phyloP scores from a whole-genome alignment of 2,113 vertebrate genomes.

The Glareola pratincola region DNA sequence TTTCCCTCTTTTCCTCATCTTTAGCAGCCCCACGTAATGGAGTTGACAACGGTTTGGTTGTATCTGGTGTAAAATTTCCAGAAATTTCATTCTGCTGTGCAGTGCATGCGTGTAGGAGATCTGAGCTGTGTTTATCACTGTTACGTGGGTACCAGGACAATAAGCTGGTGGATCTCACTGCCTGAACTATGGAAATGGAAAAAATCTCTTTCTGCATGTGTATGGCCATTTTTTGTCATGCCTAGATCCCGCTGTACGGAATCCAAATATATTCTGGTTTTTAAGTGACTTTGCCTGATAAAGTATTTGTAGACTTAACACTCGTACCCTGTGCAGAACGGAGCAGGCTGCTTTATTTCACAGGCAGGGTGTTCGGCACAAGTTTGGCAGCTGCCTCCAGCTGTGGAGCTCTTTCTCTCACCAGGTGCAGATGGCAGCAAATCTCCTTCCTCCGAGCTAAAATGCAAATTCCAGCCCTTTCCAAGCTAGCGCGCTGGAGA shows the following conservation, averaged over 20 bases:
- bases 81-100: not conserved
- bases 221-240: not conserved
- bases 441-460: slow-evolving; percentile 6
- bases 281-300: not conserved
- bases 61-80: not conserved
- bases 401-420: slow-evolving; percentile 43
- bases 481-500: not conserved
- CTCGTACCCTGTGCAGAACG: not conserved
- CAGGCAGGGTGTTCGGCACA: not conserved
- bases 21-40: no score
- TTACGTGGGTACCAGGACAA: not conserved
- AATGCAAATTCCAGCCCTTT: slow-evolving; percentile 26
- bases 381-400: slow-evolving; percentile 30
- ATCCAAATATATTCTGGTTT: not conserved
- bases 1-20: not conserved
- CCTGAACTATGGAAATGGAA: not conserved
- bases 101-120: not conserved
- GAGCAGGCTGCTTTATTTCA: not conserved
- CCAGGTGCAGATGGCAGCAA: slow-evolving; percentile 61
- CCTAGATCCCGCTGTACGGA: not conserved
- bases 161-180: not conserved
- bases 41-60: not conserved
- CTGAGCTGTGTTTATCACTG: not conserved
- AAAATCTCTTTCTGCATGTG: not conserved
- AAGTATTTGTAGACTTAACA: not conserved